Evolutionary conservation across 2,888 invertebrate species (phyloP), one percentile per base, ranked within the genome.

Genomic region (Dioctria rufipes): DNA sequence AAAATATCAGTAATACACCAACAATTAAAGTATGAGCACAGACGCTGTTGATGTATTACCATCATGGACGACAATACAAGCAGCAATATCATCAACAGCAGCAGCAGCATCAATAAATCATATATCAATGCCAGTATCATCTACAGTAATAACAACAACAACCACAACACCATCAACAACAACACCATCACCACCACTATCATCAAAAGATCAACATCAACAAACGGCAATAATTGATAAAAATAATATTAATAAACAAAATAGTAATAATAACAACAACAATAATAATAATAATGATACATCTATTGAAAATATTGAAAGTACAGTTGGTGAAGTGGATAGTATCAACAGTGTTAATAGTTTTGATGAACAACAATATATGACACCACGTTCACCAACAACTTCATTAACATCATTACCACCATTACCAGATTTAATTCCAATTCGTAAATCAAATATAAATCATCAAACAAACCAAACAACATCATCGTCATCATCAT

Each of bases 361-460:
- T 66, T 40, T 25, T 58, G 60, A 79, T 25, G 51, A 66, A 25
- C 25, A 11, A 9, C 51, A 51, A 5, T 40, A 65, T 66, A 78
- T 78, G 61, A 65, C 80, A 42, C 75, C 79, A 65, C 66, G 60
- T 40, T 78, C 82, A 66, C 51, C 81, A 67, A 54, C 83, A 73
- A 79, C 80, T 46, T 81, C 82, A 37, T 39, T 81, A 60, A 61
- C 81, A 51, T 83, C 83, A 61, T 80, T 84, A 63, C 84, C 84
- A 77, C 84, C 84, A 71, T 78, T 84, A 63, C 84, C 84, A 8
- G 84, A 83, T 80, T 81, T 84, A 79, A 84, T 84, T 60, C 84
- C 84, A 43, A 83, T 84, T 54, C 82, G 82, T 43, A 83, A 83
- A 80, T 65, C 80, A 54, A 71, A 54, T 65, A 60, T 71, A 43